These are phyloP conservation scores for Phenganax subtilis DNA, from an alignment of 92 coral and sea anemone species.

Conservation along the genomic window DNA sequence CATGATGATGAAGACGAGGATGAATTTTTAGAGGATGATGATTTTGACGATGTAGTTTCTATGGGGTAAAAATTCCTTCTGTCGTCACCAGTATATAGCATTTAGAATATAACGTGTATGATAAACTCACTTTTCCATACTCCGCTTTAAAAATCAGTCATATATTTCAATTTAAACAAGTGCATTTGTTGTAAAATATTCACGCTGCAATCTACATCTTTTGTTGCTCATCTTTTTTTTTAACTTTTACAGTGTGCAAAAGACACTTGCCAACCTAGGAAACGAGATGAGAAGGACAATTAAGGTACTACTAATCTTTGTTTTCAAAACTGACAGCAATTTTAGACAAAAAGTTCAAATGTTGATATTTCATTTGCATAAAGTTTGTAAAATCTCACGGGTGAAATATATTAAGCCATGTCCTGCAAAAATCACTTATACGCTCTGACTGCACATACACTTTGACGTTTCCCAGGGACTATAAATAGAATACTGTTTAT, in stretches of 20 bases:
- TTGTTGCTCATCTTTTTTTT: not conserved
- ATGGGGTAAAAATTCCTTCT: not conserved
- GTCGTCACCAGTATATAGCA: not conserved
- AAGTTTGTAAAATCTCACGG: too few relatives aligned
- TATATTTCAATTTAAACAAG: too few relatives aligned
- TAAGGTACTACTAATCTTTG: not conserved
- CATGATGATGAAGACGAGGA: conserved; percentile 16
- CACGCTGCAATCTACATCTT: not conserved
- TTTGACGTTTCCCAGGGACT: not conserved
- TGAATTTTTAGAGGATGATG: not conserved
- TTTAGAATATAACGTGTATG: not conserved
- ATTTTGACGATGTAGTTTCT: not conserved
- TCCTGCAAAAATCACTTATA: too few relatives aligned
- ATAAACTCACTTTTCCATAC: too few relatives aligned
- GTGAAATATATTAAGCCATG: too few relatives aligned
- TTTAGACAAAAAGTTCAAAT: too few relatives aligned
- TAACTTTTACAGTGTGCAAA: conserved; percentile 7
- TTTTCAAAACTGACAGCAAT: not conserved
- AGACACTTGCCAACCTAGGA: conserved; percentile 8
- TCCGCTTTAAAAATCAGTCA: too few relatives aligned
- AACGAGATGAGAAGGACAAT: conserved; percentile 26
- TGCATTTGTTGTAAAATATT: not conserved
- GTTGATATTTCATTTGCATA: too few relatives aligned
- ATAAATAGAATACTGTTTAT: not conserved
- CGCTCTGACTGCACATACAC: too few relatives aligned